A percentile compares a stretch with the other conserved stretches of the same genome.
Evolutionary conservation across 2,797 vertebrate species (phyloP).

Genomic region (Gambelia wislizenii): DNA sequence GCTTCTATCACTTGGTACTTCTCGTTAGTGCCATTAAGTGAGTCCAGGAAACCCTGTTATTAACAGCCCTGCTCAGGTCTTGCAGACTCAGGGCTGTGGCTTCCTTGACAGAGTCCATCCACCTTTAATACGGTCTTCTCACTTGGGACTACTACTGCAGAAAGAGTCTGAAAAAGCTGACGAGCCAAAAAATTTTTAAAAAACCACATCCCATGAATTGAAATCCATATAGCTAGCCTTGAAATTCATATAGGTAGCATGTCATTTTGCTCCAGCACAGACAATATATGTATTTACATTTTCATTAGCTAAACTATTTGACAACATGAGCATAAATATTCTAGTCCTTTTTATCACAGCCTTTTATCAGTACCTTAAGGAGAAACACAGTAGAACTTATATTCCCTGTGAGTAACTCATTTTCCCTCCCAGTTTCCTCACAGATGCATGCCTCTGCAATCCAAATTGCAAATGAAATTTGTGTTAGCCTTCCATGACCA

Average conservation of each 20-base stretch:
- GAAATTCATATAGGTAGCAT: constrained; percentile 27
- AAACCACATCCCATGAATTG: constrained; percentile 11
- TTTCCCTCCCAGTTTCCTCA: no score
- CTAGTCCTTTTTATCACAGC: constrained; percentile 10
- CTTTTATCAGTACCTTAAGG: constrained; percentile 29
- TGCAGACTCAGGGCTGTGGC: no score
- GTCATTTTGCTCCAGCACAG: constrained; percentile 27
- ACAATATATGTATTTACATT: constrained; percentile 39
- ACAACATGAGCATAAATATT: constrained; percentile 39
- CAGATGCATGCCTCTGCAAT: no score
- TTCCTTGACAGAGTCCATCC: no score
- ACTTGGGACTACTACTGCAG: background rate
- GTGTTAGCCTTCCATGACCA: no score
- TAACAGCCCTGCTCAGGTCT: no score
- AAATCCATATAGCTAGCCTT: constrained; percentile 25
- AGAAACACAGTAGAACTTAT: no score
- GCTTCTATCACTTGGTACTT: background rate
- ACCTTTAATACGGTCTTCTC: no score
- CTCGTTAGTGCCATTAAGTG: background rate
- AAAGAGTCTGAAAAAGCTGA: background rate
- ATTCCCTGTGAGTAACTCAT: no score
- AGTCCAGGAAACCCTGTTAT: no score
- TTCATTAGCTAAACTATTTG: constrained; percentile 46
- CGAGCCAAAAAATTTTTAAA: constrained; percentile 15
- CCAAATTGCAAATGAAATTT: no score